A percentile compares a stretch with the other conserved stretches of the same genome.
Evolutionary conservation across 2,888 invertebrate species (phyloP).

Genomic region (Campaea margaritaria): DNA sequence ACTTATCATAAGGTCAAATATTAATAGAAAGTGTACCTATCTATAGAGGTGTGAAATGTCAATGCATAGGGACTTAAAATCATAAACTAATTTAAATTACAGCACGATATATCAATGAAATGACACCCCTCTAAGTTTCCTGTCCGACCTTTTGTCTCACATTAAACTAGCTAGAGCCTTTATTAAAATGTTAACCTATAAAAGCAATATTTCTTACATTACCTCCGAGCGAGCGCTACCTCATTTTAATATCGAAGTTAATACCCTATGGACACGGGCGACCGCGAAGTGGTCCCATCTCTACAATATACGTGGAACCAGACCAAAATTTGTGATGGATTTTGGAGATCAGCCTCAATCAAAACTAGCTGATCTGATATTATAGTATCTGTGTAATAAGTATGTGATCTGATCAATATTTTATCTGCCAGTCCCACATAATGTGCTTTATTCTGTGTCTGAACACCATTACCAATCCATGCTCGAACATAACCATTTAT

Average conservation of each 20-base stretch:
- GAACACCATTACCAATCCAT: no score
- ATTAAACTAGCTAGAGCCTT: slow-evolving; percentile 31
- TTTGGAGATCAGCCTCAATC: no score
- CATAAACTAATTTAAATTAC: slow-evolving; percentile 3
- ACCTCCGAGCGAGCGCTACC: slow-evolving; percentile 37
- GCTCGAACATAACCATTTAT: no score
- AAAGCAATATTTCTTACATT: slow-evolving; percentile 49
- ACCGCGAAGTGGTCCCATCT: slow-evolving; percentile 53
- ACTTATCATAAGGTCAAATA: no score
- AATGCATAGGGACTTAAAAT: no score
- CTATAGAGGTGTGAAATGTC: no score
- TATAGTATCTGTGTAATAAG: no score
- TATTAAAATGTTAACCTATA: slow-evolving; percentile 43
- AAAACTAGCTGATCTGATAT: no score
- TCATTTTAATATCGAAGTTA: slow-evolving; percentile 54
- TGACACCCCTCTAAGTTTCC: slow-evolving; percentile 23
- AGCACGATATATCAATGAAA: slow-evolving; percentile 21
- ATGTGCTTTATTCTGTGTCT: no score
- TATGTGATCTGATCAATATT: no score
- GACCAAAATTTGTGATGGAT: slow-evolving; percentile 12
- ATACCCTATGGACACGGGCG: slow-evolving; percentile 51
- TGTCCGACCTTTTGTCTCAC: slow-evolving; percentile 29
- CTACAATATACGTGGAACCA: slow-evolving; percentile 22
- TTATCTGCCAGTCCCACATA: no score
- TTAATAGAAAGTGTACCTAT: no score